phyloP scores from a whole-genome alignment of 2,888 invertebrate species.

The Eubasilissa splendida region DNA sequence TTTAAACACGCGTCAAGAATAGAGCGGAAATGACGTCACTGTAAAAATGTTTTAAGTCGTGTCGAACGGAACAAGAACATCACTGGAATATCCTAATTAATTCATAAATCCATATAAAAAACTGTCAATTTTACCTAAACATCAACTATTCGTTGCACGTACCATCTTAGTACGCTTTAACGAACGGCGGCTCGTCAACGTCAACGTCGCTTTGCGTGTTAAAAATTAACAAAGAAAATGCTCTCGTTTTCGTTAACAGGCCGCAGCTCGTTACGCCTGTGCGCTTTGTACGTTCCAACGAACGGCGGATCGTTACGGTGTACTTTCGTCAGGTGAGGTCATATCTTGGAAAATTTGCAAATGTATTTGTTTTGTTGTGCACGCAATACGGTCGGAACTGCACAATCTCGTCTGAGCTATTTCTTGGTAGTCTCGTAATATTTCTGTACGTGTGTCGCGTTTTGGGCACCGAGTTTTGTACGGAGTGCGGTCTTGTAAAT shows the following conservation, averaged over 20 bases:
- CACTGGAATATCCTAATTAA: no score
- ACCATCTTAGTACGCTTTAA: not conserved
- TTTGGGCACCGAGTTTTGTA: no score
- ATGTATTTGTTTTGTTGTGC: not conserved
- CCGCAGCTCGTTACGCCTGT: not conserved
- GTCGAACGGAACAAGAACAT: no score
- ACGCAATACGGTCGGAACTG: no score
- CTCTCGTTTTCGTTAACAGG: conserved; percentile 14
- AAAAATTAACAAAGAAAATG: not conserved
- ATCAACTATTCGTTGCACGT: not conserved
- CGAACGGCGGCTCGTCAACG: not conserved
- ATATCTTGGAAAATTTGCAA: not conserved
- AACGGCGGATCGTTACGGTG: not conserved
- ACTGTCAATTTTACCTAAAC: not conserved
- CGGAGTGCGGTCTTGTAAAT: no score
- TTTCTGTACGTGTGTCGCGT: no score
- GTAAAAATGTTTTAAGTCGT: no score
- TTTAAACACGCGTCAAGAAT: no score
- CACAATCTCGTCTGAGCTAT: no score
- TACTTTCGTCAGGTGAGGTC: not conserved
- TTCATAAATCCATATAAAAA: no score
- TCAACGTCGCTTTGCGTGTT: not conserved
- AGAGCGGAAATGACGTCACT: no score
- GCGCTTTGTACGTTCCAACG: not conserved
- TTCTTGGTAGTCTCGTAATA: no score